Percentiles rank a stretch among this genome's conserved stretches.
phyloP scores from a whole-genome alignment of 2,797 vertebrate species.

The Myotis myotis region DNA sequence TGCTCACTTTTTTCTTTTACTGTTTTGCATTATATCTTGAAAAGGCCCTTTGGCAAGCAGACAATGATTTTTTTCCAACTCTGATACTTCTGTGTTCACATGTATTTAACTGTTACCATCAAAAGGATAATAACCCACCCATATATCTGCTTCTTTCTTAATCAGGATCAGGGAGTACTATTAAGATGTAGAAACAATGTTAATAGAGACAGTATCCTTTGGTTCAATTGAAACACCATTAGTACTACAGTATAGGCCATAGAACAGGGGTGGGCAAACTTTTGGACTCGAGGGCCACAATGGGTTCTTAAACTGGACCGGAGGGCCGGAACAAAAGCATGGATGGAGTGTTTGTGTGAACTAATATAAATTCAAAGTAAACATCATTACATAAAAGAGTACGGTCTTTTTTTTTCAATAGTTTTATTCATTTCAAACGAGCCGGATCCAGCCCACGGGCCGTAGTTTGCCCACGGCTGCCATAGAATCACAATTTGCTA shows the following conservation, averaged over 20 bases:
- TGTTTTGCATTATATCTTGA: constrained; percentile 34
- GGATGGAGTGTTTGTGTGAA: too few species aligned
- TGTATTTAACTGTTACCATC: constrained; percentile 7
- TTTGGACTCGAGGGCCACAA: too few species aligned
- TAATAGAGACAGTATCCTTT: constrained; percentile 38
- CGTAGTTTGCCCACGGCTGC: not conserved
- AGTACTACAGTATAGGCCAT: not conserved
- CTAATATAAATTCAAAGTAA: too few species aligned
- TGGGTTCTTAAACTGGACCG: too few species aligned
- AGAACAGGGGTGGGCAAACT: not conserved
- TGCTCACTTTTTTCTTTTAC: not conserved
- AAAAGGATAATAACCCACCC: not conserved
- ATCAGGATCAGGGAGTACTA: constrained; percentile 22
- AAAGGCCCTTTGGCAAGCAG: not conserved
- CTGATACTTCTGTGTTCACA: not conserved
- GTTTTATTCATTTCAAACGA: too few species aligned
- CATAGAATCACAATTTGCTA: constrained; percentile 13
- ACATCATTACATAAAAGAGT: too few species aligned
- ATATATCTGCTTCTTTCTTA: constrained; percentile 22
- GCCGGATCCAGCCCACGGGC: too few species aligned
- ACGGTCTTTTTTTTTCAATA: too few species aligned
- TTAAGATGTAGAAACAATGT: not conserved
- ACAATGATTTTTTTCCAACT: not conserved
- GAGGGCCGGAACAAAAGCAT: too few species aligned
- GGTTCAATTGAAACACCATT: constrained; percentile 32